Evolutionary conservation across 2,113 vertebrate genomes (phyloP).

Genomic region (Sprattus sprattus): DNA sequence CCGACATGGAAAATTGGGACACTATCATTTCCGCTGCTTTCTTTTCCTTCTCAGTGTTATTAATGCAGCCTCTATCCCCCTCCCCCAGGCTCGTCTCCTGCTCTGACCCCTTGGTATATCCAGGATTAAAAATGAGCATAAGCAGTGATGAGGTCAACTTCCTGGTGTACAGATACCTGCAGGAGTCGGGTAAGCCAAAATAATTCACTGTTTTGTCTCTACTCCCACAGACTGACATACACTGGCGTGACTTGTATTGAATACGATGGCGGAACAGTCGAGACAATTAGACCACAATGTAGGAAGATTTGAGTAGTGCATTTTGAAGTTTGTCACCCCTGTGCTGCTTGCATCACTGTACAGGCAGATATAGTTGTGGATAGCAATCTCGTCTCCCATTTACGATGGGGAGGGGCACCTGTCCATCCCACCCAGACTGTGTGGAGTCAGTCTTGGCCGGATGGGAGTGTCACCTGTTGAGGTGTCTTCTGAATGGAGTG

Average conservation of each 20-base stretch:
- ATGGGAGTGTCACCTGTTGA: neutral
- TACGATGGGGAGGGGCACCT: neutral
- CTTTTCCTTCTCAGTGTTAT: too few relatives aligned
- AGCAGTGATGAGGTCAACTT: constrained; percentile 99
- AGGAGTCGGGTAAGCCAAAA: constrained; percentile 89
- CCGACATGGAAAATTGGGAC: too few relatives aligned
- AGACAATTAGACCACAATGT: too few relatives aligned
- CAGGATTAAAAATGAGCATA: constrained; percentile 99
- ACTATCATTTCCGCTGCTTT: too few relatives aligned
- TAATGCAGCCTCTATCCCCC: neutral
- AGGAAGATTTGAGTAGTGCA: too few relatives aligned
- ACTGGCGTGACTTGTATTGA: too few relatives aligned
- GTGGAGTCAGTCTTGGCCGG: neutral
- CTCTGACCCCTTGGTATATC: constrained; percentile 99
- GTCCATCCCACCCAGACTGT: neutral
- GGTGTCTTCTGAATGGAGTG: neutral
- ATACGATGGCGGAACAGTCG: too few relatives aligned
- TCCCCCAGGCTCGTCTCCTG: constrained; percentile 82
- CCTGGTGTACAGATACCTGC: constrained; percentile 99
- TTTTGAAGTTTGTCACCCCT: neutral
- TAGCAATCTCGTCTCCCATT: neutral
- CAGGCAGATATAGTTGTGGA: too few relatives aligned
- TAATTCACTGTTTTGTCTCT: neutral
- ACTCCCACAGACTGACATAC: too few relatives aligned
- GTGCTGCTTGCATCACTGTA: neutral